phyloP scores from a whole-genome alignment of 1,140 invertebrate species.

The Mylabris phalerata region DNA sequence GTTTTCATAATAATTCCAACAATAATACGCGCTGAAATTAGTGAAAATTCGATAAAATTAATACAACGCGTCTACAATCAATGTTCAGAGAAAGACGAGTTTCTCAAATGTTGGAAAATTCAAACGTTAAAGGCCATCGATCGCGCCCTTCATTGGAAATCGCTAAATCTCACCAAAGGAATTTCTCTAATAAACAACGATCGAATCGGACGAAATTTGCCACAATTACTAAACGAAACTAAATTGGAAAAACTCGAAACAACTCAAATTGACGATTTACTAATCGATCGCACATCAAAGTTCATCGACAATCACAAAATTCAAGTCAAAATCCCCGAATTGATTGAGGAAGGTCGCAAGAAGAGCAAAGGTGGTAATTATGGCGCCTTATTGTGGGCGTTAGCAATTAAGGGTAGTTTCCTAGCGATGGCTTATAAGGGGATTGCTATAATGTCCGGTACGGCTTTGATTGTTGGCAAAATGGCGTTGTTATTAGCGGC shows the following conservation, averaged over 20 bases:
- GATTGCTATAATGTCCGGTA: conserved; percentile 64
- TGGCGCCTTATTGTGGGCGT: conserved; percentile 52
- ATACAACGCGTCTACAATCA: conserved; percentile 52
- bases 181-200: conserved; percentile 42
- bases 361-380: conserved; percentile 44
- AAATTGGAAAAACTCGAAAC: conserved; percentile 46
- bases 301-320: conserved; percentile 56
- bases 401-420: conserved; percentile 61
- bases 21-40: background rate
- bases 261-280: conserved; percentile 48
- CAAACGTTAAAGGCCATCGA: conserved; percentile 56
- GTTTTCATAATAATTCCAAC: background rate
- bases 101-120: conserved; percentile 60
- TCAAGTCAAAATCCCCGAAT: conserved; percentile 48
- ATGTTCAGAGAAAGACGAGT: conserved; percentile 53
- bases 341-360: conserved; percentile 52
- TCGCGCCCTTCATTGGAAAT: conserved; percentile 53
- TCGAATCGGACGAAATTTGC: conserved; percentile 2
- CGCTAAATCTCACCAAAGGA: conserved; percentile 56
- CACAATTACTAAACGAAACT: conserved; percentile 39
- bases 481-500: conserved; percentile 67
- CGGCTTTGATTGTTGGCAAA: conserved; percentile 65
- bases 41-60: conserved; percentile 11
- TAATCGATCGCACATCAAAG: conserved; percentile 49
- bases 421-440: conserved; percentile 67